Percentiles rank a stretch among this genome's conserved stretches.
Conservation (phyloP, 2,113 vertebrate genomes). For the Podarcis cretensis region DNA sequence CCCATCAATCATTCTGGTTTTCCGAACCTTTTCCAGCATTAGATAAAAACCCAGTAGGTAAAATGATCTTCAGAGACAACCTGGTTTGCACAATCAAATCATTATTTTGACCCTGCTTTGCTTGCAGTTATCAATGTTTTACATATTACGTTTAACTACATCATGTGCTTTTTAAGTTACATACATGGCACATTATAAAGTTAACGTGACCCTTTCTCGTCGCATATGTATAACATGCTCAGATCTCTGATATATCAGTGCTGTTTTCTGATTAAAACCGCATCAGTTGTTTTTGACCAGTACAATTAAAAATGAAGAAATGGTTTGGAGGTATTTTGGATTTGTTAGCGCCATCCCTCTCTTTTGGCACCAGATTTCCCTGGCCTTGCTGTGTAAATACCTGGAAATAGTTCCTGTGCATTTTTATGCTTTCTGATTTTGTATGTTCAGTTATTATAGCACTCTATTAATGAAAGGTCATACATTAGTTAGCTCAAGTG, state of each 20-base stretch:
- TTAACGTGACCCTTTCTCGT: too few relatives aligned
- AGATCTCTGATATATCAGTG: neutral
- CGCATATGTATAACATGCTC: neutral
- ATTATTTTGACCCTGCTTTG: too few relatives aligned
- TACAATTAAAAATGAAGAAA: neutral
- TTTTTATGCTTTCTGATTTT: neutral
- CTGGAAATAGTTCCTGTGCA: neutral
- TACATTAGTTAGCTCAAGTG: neutral
- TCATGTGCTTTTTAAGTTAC: too few relatives aligned
- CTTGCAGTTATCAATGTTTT: too few relatives aligned
- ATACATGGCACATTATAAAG: too few relatives aligned
- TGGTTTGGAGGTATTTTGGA: neutral
- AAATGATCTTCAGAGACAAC: too few relatives aligned
- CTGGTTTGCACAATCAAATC: too few relatives aligned
- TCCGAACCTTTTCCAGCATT: too few relatives aligned
- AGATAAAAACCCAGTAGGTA: too few relatives aligned
- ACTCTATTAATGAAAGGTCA: conserved; percentile 21
- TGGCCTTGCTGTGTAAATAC: neutral
- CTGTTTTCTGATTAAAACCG: neutral
- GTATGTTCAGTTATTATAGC: neutral
- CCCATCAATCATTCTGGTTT: too few relatives aligned
- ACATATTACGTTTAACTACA: too few relatives aligned
- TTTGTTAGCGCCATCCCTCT: neutral
- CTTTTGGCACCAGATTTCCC: neutral
- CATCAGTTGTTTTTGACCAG: neutral